Conservation (phyloP, 1,140 invertebrate species). For the Leptinotarsa undecemlineata region DNA sequence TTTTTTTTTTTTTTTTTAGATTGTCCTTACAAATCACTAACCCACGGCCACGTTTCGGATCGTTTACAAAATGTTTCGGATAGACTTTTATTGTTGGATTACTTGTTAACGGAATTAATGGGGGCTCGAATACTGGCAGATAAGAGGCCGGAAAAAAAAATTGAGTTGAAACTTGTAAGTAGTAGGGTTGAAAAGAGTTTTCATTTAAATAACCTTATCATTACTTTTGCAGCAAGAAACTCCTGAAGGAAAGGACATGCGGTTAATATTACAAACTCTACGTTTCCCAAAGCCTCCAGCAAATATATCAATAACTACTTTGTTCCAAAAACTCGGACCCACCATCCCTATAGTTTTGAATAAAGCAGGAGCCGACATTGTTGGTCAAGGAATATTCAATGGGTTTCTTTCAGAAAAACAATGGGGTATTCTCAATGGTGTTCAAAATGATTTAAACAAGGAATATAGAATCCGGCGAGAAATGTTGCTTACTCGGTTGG, state of each 20-base stretch:
- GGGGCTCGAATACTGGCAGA: conserved; percentile 73
- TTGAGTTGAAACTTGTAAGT: conserved; percentile 58
- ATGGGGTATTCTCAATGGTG: conserved; percentile 73
- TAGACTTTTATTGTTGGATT: conserved; percentile 75
- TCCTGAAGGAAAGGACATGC: conserved; percentile 75
- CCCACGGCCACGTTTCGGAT: conserved; percentile 68
- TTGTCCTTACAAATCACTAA: conserved; percentile 72
- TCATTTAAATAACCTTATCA: not conserved
- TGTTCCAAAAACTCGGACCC: conserved; percentile 78
- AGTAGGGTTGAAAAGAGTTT: not conserved
- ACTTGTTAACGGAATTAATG: conserved; percentile 80
- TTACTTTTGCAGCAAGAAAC: conserved; percentile 71
- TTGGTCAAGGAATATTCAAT: conserved; percentile 80
- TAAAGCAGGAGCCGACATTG: conserved; percentile 59
- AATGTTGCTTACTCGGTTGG: conserved; percentile 86
- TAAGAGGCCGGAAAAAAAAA: conserved; percentile 65
- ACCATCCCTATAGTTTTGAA: conserved; percentile 74
- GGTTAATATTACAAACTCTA: conserved; percentile 75
- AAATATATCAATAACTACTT: conserved; percentile 72
- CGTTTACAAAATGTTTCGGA: conserved; percentile 69
- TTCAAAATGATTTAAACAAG: conserved; percentile 72
- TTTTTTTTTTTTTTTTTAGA: conserved; percentile 58
- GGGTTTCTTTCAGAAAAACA: conserved; percentile 75
- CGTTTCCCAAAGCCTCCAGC: conserved; percentile 84
- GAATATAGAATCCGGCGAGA: conserved; percentile 85